These are phyloP conservation scores for Cliona cf. orientalis DNA, from an alignment of 37 sponge, comb jelly and placozoan species.

Conservation along the genomic window DNA sequence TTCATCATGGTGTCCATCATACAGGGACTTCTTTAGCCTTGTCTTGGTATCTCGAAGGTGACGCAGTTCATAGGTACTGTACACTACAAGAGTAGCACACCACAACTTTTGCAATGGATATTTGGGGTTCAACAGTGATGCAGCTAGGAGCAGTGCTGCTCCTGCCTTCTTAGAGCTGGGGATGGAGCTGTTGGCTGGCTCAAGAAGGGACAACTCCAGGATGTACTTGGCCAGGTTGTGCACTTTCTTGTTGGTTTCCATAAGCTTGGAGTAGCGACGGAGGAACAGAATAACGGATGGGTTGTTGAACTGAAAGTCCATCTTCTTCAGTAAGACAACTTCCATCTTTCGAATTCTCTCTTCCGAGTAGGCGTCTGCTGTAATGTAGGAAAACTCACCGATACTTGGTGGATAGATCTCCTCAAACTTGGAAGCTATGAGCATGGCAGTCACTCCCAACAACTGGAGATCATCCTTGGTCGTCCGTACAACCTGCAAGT, in stretches of 20 bases:
- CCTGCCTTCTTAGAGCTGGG: slow-evolving; percentile 71
- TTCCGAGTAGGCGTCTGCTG: slow-evolving; percentile 59
- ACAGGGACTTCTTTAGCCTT: too few relatives aligned
- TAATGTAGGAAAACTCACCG: slow-evolving; percentile 58
- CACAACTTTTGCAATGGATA: too few relatives aligned
- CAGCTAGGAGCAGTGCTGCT: slow-evolving; percentile 20
- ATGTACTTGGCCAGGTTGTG: slow-evolving; percentile 89
- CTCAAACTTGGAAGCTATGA: slow-evolving; percentile 79
- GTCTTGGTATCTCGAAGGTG: too few relatives aligned
- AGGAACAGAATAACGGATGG: slow-evolving; percentile 58
- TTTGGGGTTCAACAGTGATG: too few relatives aligned
- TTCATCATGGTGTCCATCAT: too few relatives aligned
- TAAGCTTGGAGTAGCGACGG: slow-evolving; percentile 63
- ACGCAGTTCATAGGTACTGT: too few relatives aligned
- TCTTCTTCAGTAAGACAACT: slow-evolving; percentile 37
- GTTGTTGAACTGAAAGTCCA: slow-evolving; percentile 56
- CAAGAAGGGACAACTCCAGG: slow-evolving; percentile 63
- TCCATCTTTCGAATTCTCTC: slow-evolving; percentile 53
- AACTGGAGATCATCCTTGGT: slow-evolving; percentile 63
- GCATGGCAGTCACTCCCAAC: slow-evolving; percentile 64
- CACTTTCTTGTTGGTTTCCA: slow-evolving; percentile 25
- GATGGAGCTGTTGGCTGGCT: not conserved
- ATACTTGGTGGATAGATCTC: slow-evolving; percentile 69
- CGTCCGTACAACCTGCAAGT: slow-evolving; percentile 3
- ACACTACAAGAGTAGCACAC: too few relatives aligned